Percentiles rank a stretch among this genome's conserved stretches.
Conservation (phyloP, 2,113 vertebrate species). For the Cervus canadensis region DNA sequence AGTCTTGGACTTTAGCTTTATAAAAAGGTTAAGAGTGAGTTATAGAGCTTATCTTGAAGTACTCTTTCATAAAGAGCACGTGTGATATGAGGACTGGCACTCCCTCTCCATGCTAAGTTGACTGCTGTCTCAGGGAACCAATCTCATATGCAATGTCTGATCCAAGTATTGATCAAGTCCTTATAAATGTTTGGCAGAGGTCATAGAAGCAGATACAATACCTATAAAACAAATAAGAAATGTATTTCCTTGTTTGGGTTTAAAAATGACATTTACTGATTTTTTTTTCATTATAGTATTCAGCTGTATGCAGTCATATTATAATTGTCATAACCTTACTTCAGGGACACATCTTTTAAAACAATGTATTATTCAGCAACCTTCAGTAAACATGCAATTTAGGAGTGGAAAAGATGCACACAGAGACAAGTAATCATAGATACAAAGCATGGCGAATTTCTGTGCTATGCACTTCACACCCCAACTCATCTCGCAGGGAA, state of each 20-base stretch:
- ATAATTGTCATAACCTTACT: constrained; percentile 74
- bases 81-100: not conserved
- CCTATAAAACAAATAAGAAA: constrained; percentile 41
- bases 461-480: constrained; percentile 76
- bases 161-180: constrained; percentile 28
- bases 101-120: not conserved
- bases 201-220: constrained; percentile 54
- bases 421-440: constrained; percentile 70
- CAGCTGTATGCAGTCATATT: constrained; percentile 64
- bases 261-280: constrained; percentile 60
- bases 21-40: constrained; percentile 1
- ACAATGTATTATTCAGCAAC: constrained; percentile 77
- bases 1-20: constrained; percentile 22
- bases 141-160: constrained; percentile 44
- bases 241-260: constrained; percentile 65
- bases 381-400: constrained; percentile 76
- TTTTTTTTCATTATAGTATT: constrained; percentile 59
- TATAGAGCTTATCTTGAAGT: not conserved
- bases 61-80: not conserved
- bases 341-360: constrained; percentile 75
- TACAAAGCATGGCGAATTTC: constrained; percentile 74
- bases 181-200: constrained; percentile 50
- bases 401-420: constrained; percentile 74
- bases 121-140: not conserved
- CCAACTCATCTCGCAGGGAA: constrained; percentile 79